Evolutionary conservation across 2,888 invertebrate genomes (phyloP).

Genomic region (Pollenia labialis): DNA sequence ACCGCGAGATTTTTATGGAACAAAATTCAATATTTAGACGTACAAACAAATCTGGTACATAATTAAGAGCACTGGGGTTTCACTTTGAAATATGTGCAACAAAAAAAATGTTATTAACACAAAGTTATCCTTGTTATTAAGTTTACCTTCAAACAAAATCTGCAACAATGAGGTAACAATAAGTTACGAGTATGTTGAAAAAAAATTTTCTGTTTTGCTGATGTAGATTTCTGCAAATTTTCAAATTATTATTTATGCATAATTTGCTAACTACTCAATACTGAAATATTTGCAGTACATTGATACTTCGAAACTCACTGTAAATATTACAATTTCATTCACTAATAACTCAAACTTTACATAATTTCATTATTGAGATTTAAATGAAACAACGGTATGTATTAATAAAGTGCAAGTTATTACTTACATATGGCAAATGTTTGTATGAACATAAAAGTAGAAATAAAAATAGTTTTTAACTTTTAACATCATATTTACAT

Average conservation of each 20-base stretch:
- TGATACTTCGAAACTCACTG: too few relatives aligned
- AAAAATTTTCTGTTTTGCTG: too few relatives aligned
- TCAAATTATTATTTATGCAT: too few relatives aligned
- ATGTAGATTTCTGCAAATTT: too few relatives aligned
- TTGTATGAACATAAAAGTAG: neutral
- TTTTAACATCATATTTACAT: neutral
- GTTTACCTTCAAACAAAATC: too few relatives aligned
- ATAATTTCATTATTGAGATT: neutral
- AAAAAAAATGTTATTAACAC: neutral
- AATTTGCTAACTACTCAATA: too few relatives aligned
- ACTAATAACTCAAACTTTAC: neutral
- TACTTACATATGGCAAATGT: neutral
- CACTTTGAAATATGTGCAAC: neutral
- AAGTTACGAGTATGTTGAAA: too few relatives aligned
- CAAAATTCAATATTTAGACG: neutral
- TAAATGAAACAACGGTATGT: neutral
- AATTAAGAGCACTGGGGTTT: neutral
- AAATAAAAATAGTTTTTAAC: constrained; percentile 5
- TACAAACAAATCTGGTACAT: neutral
- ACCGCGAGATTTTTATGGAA: constrained; percentile 1
- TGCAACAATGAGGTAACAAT: too few relatives aligned
- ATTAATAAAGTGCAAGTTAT: constrained; percentile 13
- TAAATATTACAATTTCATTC: neutral
- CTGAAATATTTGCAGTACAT: too few relatives aligned
- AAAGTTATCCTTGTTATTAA: too few relatives aligned